phyloP scores from a whole-genome alignment of 2,113 vertebrate genomes.

The Tympanuchus pallidicinctus region DNA sequence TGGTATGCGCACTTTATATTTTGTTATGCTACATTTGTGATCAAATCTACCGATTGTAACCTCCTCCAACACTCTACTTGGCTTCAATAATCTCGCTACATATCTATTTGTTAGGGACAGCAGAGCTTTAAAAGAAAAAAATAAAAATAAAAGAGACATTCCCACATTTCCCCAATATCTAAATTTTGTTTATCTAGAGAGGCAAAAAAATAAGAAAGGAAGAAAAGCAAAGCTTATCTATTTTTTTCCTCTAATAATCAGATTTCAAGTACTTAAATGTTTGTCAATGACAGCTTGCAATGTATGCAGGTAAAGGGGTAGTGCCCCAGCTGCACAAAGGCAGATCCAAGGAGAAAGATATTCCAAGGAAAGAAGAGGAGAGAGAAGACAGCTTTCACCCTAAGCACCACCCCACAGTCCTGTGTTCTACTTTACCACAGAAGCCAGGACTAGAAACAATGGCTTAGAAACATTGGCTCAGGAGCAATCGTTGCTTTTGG shows the following conservation, averaged over 20 bases:
- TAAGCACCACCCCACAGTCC: background rate
- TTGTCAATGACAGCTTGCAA: background rate
- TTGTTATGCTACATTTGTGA: background rate
- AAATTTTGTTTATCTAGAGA: background rate
- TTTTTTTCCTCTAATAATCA: background rate
- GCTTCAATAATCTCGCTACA: background rate
- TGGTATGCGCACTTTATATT: background rate
- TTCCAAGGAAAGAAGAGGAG: background rate
- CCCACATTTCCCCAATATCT: fast-evolving
- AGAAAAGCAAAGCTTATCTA: background rate
- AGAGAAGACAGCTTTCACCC: background rate
- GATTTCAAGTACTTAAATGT: background rate
- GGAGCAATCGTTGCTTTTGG: background rate
- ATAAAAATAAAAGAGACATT: background rate
- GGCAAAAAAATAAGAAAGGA: no score
- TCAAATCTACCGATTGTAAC: background rate
- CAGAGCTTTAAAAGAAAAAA: background rate
- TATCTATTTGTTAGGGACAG: background rate
- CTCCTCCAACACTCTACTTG: background rate
- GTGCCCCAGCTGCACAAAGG: background rate
- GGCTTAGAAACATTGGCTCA: background rate
- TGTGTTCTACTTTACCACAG: background rate
- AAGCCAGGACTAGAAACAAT: background rate
- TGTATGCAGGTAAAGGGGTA: background rate
- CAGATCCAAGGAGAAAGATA: background rate